Base-by-base conservation (phyloP, 2,797 vertebrate species). In the Synanceia verrucosa region DNA sequence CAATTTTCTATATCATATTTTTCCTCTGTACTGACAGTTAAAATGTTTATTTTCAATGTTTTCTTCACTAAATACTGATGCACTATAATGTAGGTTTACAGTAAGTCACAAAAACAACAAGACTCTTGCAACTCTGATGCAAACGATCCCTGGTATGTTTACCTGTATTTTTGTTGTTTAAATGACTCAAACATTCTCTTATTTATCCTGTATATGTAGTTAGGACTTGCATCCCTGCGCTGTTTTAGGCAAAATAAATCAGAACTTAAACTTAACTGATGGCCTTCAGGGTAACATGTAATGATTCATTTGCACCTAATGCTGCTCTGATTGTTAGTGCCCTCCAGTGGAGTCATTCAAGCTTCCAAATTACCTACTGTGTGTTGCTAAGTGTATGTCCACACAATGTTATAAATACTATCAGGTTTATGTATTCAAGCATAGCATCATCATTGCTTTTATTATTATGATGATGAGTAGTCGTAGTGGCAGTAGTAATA, bases 341-440 rank as follows among this genome's bases (percentile, higher is more conserved):
- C 62, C 62, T 55, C 47, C 6, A 63, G 24, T 59, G 60, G 67
- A 69, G 23, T 46, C 9, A 61, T 52, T 51, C 5, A 50, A 28
- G 6, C 13, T 2, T 11, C 39, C 14, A 58, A n/a, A 5, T 9
- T 6, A 28, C 10, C 2, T 5, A 16, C 3, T 47, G 46, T 8
- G 7, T 44, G 28, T 31, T 19, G 21, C 14, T 19, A 16, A 51
- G 5, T 7, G 34, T 6, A 24, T 3, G 9, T 28, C 28, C 43
- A 43, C 21, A 41, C 23, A 14, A 4, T 56, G 9, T 8, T 16
- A 10, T n/a, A 19, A 18, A 16, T 24, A 0, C 23, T 46, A 14
- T 18, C 24, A 47, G 6, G 11, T 58, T 39, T 10, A 19, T 65
- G 9, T 19, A 16, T 33, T 33, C 13, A 16, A 31, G 26, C 10